Evolutionary conservation across 1,140 invertebrate species (phyloP), one percentile per base, ranked within the genome.

Genomic region (Aphaenogaster rudis): DNA sequence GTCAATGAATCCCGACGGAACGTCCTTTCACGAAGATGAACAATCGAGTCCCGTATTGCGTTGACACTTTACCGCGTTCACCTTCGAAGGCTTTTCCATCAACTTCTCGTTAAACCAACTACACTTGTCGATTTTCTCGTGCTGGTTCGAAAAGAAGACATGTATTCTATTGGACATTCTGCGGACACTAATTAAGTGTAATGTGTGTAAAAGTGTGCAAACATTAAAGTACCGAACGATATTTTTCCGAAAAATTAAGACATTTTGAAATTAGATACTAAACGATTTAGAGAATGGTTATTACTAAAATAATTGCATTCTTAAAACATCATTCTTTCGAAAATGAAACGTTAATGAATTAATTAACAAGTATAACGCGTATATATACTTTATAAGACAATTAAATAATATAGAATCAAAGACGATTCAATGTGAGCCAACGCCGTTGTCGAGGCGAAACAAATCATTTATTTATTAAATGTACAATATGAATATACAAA

Each of bases 41-140:
- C 69, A 84, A 84, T 84, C 36, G 69, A 39, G 0, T 45, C n/a
- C 39, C 8, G 42, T 54, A 71, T 50, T 74, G 42, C 54, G 67
- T 84, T 48, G 42, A 76, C 54, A 50, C 33, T 84, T 74, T 61
- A 74, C 13, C 54, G 42, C 67, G 15, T 69, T 59, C 39, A 13
- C 6, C 15, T 28, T 45, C 21, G 28, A 74, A 48, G 42, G 63
- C 45, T 76, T 74, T 76, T 76, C 15, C n/a, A 76, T 61, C 33
- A 61, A n/a, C 28, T 59, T 59, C 8, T 39, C n/a, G 54, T 84
- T 84, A 76, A 82, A 72, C 8, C 54, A 9, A 61, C 45, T 69
- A 76, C 28, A 61, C 52, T 57, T 72, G 61, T 74, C 42, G 52
- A 57, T 57, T 57, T 48, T 7, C 39, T 66, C 45, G 36, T 52